A percentile compares a stretch with the other conserved stretches of the same genome.
Evolutionary conservation across 2,113 vertebrate species (phyloP).

Genomic region (Gymnogyps californianus): DNA sequence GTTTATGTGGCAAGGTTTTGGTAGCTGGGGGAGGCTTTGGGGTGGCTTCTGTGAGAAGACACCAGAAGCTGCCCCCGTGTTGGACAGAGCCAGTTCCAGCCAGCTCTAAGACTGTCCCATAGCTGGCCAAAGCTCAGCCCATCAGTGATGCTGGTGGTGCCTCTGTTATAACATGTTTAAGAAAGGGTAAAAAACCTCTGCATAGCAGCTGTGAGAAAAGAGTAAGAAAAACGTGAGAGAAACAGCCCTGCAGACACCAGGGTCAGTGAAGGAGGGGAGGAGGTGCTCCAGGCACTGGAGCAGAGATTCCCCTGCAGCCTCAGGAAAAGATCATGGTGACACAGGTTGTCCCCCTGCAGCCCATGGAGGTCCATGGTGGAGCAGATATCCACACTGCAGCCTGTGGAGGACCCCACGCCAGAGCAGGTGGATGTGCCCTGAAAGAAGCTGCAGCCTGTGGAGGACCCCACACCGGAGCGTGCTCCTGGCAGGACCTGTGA

Average conservation of each 20-base stretch:
- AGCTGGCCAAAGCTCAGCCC: background rate
- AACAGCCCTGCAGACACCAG: background rate
- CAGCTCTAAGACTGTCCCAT: background rate
- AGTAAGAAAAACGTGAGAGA: background rate
- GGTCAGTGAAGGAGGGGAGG: background rate
- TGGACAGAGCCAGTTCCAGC: background rate
- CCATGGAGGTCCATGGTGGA: rapidly evolving
- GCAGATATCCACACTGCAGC: background rate
- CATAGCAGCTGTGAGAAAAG: background rate
- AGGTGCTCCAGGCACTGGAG: rapidly evolving
- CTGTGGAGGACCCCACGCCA: rapidly evolving
- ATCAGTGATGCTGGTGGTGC: rapidly evolving
- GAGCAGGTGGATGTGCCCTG: background rate
- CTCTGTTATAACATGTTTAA: background rate
- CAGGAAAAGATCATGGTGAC: background rate
- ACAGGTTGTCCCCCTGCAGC: background rate
- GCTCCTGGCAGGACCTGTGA: background rate
- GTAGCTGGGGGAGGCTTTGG: background rate
- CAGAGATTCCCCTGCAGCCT: background rate
- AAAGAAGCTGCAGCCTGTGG: background rate
- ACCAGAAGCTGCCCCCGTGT: background rate
- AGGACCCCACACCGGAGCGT: too few relatives aligned
- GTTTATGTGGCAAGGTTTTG: background rate
- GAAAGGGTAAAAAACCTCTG: background rate
- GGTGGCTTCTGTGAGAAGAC: background rate